Evolutionary conservation across 2,888 invertebrate genomes (phyloP), one percentile per base, ranked within the genome.

Genomic region (Dynastes maya): DNA sequence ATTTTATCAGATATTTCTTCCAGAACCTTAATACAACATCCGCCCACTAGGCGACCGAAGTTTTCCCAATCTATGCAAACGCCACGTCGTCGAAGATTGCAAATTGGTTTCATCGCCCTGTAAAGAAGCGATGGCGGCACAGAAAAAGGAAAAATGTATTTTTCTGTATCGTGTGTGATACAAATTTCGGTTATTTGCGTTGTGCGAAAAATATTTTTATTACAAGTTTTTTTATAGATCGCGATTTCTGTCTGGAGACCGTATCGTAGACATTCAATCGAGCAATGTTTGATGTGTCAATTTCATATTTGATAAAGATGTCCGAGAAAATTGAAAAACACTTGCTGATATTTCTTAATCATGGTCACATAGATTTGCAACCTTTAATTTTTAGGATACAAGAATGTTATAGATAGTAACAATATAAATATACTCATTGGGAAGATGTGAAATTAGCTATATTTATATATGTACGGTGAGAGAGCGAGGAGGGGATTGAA

Each of bases 21-120:
- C 67, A 32, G 67, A 49, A 49, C 49, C 49, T 67, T 22, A 67
- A 49, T 49, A 67, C 27, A 67, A 67, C 49, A 49, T 49, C 45
- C 67, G 67, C 67, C 45, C 45, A 67, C 22, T 13, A 16, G 16
- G 67, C 67, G 6, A 27, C 27, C 45, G 45, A 67, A 49, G 45
- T 67, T 67, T 49, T 45, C 67, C 16, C 67, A 67, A 67, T 67
- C 67, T 49, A 49, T 67, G 49, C 49, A 67, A 67, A 67, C 67
- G 67, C 63, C 27, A 2, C 63, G 22, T 16, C 45, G 67, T 49
- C 45, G 67, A 67, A 67, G 49, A 67, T 27, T 49, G 49, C 49
- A 67, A 67, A 67, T 67, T 67, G 67, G 45, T 67, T 67, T 67
- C 67, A 67, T 67, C 67, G 67, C 67, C 27, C n/a, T 45, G 49